Evolutionary conservation across 2,888 invertebrate species (phyloP), one percentile per base, ranked within the genome.

Genomic region (Dryadula phaetusa): DNA sequence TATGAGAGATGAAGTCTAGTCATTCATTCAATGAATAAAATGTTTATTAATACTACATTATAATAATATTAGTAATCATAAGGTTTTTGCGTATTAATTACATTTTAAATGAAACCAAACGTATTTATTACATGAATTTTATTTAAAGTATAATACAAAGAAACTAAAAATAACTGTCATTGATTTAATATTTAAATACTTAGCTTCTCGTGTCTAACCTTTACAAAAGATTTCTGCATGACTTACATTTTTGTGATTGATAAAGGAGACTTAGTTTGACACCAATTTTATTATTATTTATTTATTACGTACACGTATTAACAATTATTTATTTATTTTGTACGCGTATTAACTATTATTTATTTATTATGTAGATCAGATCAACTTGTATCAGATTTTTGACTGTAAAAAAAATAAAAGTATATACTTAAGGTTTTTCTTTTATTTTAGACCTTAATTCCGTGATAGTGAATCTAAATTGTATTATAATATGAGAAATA

Each of bases 361-460:
- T 49, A 25, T 44, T 44, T 8, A 5, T 25, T 25, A 47, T 28
- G 32, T 32, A 32, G 6, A 4, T 25, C n/a, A n/a, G n/a, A 25
- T 49, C 25, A 25, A 16, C 16, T 8, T 28, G n/a, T 52, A 4
- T 22, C 7, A 8, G 25, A 40, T 37, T 22, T 22, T 37, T 14
- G 10, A 37, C 14, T 56, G 56, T 56, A 25, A 56, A 37, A 56
- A 22, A 37, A 37, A 32, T 20, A 56, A n/a, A 56, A 22, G 7
- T 56, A 56, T n/a, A 56, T 56, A 56, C 16, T 56, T 40, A 25
- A 37, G 8, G 20, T 22, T n/a, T n/a, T 25, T 40, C 56, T 37
- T 56, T 56, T 56, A 56, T 56, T 56, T 56, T 56, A 10, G 37
- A 56, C 56, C 56, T 56, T 56, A 20, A 40, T 22, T 56, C n/a